Conservation (phyloP, 1,140 invertebrate genomes). For the Panagrolaimus sp. region DNA sequence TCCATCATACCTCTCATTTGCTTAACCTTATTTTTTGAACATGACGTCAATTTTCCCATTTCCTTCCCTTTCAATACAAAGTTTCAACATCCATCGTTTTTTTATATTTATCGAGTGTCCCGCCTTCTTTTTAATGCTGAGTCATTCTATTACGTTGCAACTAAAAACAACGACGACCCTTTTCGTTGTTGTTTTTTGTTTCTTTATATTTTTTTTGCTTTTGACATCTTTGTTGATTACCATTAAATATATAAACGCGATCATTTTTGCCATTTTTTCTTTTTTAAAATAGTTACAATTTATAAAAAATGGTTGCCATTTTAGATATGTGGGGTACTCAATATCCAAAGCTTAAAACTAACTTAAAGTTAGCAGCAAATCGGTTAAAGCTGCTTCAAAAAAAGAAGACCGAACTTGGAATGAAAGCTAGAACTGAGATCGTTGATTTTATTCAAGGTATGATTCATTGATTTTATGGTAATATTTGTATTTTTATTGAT, state of each 20-base stretch:
- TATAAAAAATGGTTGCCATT: slow-evolving; percentile 51
- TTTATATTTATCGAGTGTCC: not conserved
- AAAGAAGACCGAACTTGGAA: slow-evolving; percentile 91
- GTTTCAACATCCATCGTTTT: slow-evolving; percentile 1
- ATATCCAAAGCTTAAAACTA: slow-evolving; percentile 91
- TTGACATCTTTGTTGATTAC: not conserved
- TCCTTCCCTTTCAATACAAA: not conserved
- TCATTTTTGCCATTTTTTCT: not conserved
- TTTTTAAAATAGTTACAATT: not conserved
- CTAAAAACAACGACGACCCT: no score
- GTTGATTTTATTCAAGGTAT: slow-evolving; percentile 78
- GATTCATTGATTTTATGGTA: slow-evolving; percentile 22
- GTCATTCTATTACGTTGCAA: not conserved
- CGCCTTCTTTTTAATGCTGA: no score
- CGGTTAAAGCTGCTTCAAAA: slow-evolving; percentile 90
- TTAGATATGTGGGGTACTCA: slow-evolving; percentile 54
- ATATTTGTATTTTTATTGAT: slow-evolving; percentile 5
- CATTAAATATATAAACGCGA: not conserved
- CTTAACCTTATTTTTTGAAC: not conserved
- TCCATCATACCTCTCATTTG: not conserved
- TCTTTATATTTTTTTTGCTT: not conserved
- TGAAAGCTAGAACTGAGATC: slow-evolving; percentile 93
- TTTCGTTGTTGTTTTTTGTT: slow-evolving; percentile 3
- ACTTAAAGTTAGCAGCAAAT: slow-evolving; percentile 82
- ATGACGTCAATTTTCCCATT: slow-evolving; percentile 16